Evolutionary conservation across 2,888 invertebrate genomes (phyloP).

Genomic region (Troilus luridus): DNA sequence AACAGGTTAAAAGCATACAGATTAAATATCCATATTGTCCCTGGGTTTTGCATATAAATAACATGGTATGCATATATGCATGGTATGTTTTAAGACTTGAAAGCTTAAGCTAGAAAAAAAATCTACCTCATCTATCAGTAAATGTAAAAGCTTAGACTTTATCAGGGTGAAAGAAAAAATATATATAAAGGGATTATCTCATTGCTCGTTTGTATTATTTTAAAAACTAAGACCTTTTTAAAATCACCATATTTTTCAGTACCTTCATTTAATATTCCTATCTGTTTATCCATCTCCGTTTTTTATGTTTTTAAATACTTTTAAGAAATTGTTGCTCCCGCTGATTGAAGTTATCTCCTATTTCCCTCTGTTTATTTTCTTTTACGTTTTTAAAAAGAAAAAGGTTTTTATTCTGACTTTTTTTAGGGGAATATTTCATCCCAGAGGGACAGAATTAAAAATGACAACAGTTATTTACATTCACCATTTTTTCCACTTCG

Average conservation of each 20-base stretch:
- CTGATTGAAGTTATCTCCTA: background rate
- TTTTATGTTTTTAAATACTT: background rate
- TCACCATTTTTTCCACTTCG: background rate
- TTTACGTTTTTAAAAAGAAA: background rate
- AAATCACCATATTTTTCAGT: background rate
- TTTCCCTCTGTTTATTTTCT: background rate
- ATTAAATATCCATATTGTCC: too few species aligned
- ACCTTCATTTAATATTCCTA: background rate
- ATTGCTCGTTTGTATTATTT: too few species aligned
- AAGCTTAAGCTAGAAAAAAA: too few species aligned
- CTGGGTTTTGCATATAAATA: too few species aligned
- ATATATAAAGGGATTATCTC: too few species aligned
- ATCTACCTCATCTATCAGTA: too few species aligned
- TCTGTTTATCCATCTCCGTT: background rate
- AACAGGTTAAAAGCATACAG: too few species aligned
- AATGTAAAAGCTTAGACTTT: too few species aligned
- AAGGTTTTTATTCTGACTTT: background rate
- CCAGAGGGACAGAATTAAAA: background rate
- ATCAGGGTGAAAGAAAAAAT: too few species aligned
- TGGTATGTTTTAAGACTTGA: too few species aligned
- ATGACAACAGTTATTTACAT: background rate
- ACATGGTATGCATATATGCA: too few species aligned
- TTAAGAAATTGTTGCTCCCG: background rate
- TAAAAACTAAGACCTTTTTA: background rate
- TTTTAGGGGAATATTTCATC: background rate